Evolutionary conservation across 2,113 vertebrate genomes (phyloP).

Genomic region (Poeciliopsis prolifica): DNA sequence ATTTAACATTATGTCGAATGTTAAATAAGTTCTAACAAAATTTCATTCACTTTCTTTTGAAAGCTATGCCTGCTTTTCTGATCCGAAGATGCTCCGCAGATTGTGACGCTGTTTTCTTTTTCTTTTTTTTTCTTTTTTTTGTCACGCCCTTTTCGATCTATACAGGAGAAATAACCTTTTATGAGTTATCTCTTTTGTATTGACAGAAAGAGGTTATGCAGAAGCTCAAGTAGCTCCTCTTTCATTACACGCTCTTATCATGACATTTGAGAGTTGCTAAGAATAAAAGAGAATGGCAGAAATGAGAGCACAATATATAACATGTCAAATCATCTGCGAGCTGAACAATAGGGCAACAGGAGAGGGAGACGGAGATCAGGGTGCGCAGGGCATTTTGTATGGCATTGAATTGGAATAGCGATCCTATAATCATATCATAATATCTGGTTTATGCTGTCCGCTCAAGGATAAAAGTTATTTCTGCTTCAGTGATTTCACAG

Average conservation of each 20-base stretch:
- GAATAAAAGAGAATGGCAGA: constrained; percentile 29
- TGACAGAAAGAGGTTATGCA: constrained; percentile 2
- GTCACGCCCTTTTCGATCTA: neutral
- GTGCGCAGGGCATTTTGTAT: constrained; percentile 28
- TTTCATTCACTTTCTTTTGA: neutral
- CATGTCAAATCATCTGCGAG: constrained; percentile 49
- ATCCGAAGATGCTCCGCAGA: neutral
- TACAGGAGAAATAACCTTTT: constrained; percentile 5
- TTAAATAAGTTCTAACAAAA: neutral
- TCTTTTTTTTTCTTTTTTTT: neutral
- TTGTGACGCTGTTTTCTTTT: neutral
- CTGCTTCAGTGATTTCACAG: constrained; percentile 42
- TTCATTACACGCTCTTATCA: constrained; percentile 26
- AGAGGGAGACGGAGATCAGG: constrained; percentile 34
- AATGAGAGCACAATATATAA: constrained; percentile 57
- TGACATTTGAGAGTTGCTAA: constrained; percentile 44
- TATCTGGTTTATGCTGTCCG: constrained; percentile 59
- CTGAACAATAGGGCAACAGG: constrained; percentile 41
- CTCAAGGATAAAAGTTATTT: constrained; percentile 61
- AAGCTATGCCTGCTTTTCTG: neutral
- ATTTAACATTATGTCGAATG: too few relatives aligned
- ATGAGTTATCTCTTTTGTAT: neutral
- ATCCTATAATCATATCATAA: constrained; percentile 68
- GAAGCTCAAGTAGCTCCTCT: constrained; percentile 11
- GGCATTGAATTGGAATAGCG: constrained; percentile 42